These are phyloP conservation scores for Ceryle rudis DNA, from an alignment of 2,797 vertebrate genomes.

Conservation along the genomic window DNA sequence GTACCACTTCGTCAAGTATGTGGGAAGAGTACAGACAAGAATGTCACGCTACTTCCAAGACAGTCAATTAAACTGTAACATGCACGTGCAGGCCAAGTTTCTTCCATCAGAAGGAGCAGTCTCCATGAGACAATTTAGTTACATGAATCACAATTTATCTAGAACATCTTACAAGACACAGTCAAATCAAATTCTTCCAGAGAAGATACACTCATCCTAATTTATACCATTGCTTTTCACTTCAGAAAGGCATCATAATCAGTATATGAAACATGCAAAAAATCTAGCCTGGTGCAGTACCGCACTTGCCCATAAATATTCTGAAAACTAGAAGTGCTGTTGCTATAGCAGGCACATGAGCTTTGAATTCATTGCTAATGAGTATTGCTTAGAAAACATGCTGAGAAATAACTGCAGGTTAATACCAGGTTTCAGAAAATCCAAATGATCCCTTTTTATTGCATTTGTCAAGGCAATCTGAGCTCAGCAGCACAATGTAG, in stretches of 20 bases:
- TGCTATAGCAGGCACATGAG: background rate
- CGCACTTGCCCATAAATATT: background rate
- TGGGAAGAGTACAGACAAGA: background rate
- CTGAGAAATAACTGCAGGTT: background rate
- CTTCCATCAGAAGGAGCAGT: background rate
- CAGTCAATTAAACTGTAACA: background rate
- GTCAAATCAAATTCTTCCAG: background rate
- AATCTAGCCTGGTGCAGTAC: background rate
- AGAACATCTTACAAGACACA: background rate
- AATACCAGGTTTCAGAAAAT: conserved; percentile 12
- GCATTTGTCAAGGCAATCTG: background rate
- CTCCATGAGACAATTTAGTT: background rate
- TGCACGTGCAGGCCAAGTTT: background rate
- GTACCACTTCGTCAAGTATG: background rate
- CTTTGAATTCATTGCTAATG: background rate
- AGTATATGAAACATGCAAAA: background rate
- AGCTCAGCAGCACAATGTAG: background rate
- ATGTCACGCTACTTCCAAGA: background rate
- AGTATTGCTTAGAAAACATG: background rate
- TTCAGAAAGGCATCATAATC: background rate
- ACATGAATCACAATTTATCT: conserved; percentile 6
- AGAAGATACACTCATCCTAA: background rate
- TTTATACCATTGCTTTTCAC: background rate
- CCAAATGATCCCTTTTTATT: background rate
- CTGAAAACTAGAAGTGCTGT: background rate